Base-by-base conservation (phyloP, 1,140 invertebrate species). In the Mactra quadrangularis region DNA sequence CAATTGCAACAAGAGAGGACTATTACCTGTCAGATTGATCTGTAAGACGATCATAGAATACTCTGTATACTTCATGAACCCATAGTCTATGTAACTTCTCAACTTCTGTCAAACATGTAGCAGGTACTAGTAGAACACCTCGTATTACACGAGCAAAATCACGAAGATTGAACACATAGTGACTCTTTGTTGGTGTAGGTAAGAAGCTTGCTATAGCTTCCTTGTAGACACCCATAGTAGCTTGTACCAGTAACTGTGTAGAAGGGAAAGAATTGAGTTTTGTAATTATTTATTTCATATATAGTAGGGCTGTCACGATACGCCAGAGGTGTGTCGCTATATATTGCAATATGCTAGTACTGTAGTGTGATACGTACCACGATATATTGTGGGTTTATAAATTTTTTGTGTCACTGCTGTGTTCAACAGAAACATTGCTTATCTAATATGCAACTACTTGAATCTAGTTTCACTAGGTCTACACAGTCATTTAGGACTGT, bases 131-230 rank as follows among this genome's bases (percentile, higher is more conserved):
- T 9, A 94, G 83, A 19, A 93, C 90, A 50, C 93, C 93, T 25
- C 89, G 90, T 45, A 94, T 96, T 6, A 94, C 93, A 72, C 93
- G 90, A 4, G 92, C 86, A 86, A 93, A 94, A 83, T 94, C 93
- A 85, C 93, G 87, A 84, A 94, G 78, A 82, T 94, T 94, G 85
- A 94, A 94, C 29, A 94, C 89, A 77, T 94, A 94, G 86, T 94
- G 93, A 81, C 90, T 92, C 85, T 94, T 94, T 27, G 90, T 71
- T 2, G 93, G 93, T 7, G 93, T 94, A 25, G 93, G 93, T 17
- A 94, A 86, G 87, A 94, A 94, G 47, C 89, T 90, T 11, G 75
- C 78, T 13, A 93, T 89, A 15, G 92, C 89, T 52, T 91, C 88
- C 81, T 93, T 92, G 85, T 94, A 94, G 3, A 94, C 91, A 60